These are phyloP conservation scores for Nycteola revayana DNA, from an alignment of 2,888 invertebrate genomes.

Conservation along the genomic window DNA sequence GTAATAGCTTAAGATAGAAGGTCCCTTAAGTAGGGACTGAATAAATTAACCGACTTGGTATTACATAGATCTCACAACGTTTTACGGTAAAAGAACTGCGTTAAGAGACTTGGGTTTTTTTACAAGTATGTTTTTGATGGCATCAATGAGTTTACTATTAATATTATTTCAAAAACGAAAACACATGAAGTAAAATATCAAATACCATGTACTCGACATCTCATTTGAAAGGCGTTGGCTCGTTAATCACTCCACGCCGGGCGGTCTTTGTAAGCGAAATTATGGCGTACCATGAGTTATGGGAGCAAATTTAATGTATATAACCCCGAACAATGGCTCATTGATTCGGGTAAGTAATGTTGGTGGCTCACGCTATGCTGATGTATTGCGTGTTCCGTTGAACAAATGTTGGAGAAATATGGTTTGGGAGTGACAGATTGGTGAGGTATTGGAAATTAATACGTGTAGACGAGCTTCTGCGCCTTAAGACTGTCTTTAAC, in stretches of 20 bases:
- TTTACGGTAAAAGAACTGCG: too few relatives aligned
- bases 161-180: not conserved
- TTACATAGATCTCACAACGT: too few relatives aligned
- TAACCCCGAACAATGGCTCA: conserved; percentile 49
- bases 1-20: too few relatives aligned
- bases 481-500: too few relatives aligned
- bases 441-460: too few relatives aligned
- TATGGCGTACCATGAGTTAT: conserved; percentile 53
- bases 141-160: not conserved
- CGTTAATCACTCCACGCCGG: conserved; percentile 59
- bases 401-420: too few relatives aligned
- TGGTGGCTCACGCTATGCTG: conserved; percentile 41
- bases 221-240: conserved; percentile 44
- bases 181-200: not conserved
- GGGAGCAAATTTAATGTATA: conserved; percentile 54
- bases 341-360: conserved; percentile 59
- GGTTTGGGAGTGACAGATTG: too few relatives aligned
- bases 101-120: too few relatives aligned
- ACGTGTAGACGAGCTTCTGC: too few relatives aligned
- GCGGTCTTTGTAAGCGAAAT: conserved; percentile 60
- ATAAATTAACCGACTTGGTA: too few relatives aligned
- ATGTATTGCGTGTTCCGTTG: conserved; percentile 28
- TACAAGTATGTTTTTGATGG: too few relatives aligned
- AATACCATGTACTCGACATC: conserved; percentile 25
- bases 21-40: too few relatives aligned